A percentile compares a stretch with the other conserved stretches of the same genome.
phyloP scores from a whole-genome alignment of 2,888 invertebrate genomes.

The Diplazon laetatorius region DNA sequence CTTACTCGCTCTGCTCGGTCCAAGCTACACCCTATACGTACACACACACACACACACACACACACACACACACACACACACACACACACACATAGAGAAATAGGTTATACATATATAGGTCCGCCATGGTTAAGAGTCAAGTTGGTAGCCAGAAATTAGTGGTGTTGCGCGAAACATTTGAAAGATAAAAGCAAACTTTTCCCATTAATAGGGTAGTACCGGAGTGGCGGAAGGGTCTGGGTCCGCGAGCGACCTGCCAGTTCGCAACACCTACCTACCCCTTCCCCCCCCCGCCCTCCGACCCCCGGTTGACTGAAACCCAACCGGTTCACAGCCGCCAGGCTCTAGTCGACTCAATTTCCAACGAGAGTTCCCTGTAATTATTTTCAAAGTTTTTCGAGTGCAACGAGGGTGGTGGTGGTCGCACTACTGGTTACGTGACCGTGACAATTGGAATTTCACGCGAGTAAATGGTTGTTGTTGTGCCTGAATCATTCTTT shows the following conservation, averaged over 20 bases:
- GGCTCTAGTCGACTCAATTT: constrained; percentile 77
- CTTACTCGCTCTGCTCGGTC: constrained; percentile 1
- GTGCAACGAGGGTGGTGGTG: too few relatives aligned
- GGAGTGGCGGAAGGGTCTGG: constrained; percentile 61
- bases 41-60: too few relatives aligned
- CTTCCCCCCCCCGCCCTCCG: constrained; percentile 40
- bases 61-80: too few relatives aligned
- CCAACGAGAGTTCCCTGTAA: constrained; percentile 75
- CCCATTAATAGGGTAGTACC: constrained; percentile 78
- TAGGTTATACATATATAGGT: not conserved
- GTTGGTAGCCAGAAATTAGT: constrained; percentile 81
- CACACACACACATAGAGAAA: constrained; percentile 2
- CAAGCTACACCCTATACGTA: too few relatives aligned
- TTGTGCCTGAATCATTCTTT: constrained; percentile 8
- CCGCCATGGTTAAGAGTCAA: constrained; percentile 70
- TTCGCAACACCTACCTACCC: constrained; percentile 62
- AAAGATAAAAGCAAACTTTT: constrained; percentile 82
- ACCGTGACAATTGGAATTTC: constrained; percentile 51
- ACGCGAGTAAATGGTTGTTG: not conserved
- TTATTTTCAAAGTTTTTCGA: constrained; percentile 80
- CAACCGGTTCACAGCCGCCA: constrained; percentile 60
- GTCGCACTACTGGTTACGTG: constrained; percentile 22
- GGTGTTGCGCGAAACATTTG: constrained; percentile 80
- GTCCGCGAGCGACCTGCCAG: constrained; percentile 55
- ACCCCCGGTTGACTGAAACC: constrained; percentile 43